Conservation (phyloP, 2,113 vertebrate species). For the Aix galericulata region DNA sequence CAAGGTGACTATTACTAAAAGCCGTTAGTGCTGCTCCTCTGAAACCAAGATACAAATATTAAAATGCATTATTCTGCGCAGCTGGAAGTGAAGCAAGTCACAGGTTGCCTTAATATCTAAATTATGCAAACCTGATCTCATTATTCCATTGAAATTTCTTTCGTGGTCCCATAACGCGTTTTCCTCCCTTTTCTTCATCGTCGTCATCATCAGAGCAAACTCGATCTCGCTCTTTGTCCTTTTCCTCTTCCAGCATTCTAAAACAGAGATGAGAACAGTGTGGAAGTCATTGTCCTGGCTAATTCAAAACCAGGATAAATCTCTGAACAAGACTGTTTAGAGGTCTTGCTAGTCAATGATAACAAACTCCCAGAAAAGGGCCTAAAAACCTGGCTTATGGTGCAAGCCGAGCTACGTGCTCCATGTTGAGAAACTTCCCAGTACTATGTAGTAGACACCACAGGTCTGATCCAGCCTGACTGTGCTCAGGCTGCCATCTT, state of each 20-base stretch:
- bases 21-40: background rate
- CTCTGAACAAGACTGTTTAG: background rate
- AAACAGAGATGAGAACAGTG: background rate
- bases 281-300: background rate
- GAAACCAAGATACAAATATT: background rate
- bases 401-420: background rate
- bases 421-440: background rate
- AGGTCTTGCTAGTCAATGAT: background rate
- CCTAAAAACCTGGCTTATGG: background rate
- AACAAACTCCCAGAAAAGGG: background rate
- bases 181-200: slow-evolving; percentile 87
- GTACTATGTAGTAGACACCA: background rate
- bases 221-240: slow-evolving; percentile 81
- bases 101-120: background rate
- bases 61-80: background rate
- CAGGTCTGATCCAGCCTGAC: background rate
- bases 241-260: slow-evolving; percentile 88
- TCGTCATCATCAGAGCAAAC: slow-evolving; percentile 82
- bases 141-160: slow-evolving; percentile 95
- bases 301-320: background rate
- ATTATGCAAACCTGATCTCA: slow-evolving; percentile 86
- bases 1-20: background rate
- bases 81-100: background rate
- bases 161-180: slow-evolving; percentile 81
- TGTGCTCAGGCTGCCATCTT: background rate